Conservation (phyloP, 2,888 invertebrate species). For the Dryomyza anilis region DNA sequence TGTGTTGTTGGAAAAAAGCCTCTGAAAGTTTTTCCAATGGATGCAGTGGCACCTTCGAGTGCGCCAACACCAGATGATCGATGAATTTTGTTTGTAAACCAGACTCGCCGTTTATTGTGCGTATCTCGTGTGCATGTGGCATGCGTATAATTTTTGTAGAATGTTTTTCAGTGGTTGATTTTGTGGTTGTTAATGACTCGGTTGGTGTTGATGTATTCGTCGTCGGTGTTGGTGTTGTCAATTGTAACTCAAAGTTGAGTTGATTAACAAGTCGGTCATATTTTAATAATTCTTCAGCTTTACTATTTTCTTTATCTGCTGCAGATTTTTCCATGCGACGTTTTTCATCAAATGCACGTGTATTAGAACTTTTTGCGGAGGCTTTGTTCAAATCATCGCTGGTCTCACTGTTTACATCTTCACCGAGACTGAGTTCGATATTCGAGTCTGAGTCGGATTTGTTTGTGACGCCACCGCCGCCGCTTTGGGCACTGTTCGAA, state of each 20-base stretch:
- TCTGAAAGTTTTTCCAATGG: slow-evolving; percentile 41
- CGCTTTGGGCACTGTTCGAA: slow-evolving; percentile 22
- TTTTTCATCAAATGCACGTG: slow-evolving; percentile 14
- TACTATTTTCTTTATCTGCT: not conserved
- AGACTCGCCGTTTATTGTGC: slow-evolving; percentile 33
- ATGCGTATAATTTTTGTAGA: not conserved
- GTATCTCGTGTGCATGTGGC: slow-evolving; percentile 24
- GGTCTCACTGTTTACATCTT: slow-evolving; percentile 5
- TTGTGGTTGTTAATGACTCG: no score
- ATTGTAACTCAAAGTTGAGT: not conserved
- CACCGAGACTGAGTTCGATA: not conserved
- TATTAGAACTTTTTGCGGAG: not conserved
- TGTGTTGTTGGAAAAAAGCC: slow-evolving; percentile 43
- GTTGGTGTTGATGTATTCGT: not conserved
- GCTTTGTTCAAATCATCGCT: not conserved
- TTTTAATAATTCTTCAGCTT: no score
- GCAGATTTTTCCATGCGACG: not conserved
- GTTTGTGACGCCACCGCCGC: no score
- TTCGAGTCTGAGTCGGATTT: slow-evolving; percentile 25
- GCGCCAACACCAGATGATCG: slow-evolving; percentile 47
- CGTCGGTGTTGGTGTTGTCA: no score
- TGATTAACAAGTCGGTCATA: not conserved
- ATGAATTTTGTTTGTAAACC: slow-evolving; percentile 38
- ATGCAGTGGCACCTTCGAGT: slow-evolving; percentile 42
- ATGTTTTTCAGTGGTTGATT: not conserved